Evolutionary conservation across 2,888 invertebrate genomes (phyloP), one percentile per base, ranked within the genome.

Genomic region (Lapara coniferarum): DNA sequence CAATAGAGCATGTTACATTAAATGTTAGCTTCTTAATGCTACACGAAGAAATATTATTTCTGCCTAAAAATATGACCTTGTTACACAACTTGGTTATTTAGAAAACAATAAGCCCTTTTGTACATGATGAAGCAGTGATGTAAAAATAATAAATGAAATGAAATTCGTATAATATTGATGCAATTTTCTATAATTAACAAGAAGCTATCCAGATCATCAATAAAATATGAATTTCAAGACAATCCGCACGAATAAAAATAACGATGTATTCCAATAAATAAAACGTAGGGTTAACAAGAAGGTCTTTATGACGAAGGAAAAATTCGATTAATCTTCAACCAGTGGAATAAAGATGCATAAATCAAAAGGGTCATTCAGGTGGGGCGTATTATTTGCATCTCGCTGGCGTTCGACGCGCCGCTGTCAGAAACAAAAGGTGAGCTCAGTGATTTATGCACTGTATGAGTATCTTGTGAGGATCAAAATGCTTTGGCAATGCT

Each of bases 391-490:
- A 75, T 77, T 77, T 77, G 69, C 77, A 75, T 77, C 68, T 56
- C 66, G 59, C 63, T 69, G 72, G 56, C 67, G 72, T 74, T 72
- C 66, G 72, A 77, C 76, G 75, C 75, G 72, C 72, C 73, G 73
- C 75, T 77, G 77, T 76, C 75, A 76, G 66, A 71, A 71, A 74
- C 75, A 75, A 77, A 59, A 74, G 76, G 71, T 67, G 58, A 68
- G 74, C 70, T 69, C 66, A 49, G 57, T 79, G 77, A 80, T 78
- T 78, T 79, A 80, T 75, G 71, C 13, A 49, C 63, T 46, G 16
- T 63, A 63, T 13, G n/a, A 0, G 19, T 63, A 7, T 12, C 2
- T 49, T 16, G 16, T 63, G 49, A 49, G 1, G 49, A 63, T 13
- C 46, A 46, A 63, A 63, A 63, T 46, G 6, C 49, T 12, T 16